Base-by-base conservation (phyloP, 2,113 vertebrate species). In the Podocnemis expansa region DNA sequence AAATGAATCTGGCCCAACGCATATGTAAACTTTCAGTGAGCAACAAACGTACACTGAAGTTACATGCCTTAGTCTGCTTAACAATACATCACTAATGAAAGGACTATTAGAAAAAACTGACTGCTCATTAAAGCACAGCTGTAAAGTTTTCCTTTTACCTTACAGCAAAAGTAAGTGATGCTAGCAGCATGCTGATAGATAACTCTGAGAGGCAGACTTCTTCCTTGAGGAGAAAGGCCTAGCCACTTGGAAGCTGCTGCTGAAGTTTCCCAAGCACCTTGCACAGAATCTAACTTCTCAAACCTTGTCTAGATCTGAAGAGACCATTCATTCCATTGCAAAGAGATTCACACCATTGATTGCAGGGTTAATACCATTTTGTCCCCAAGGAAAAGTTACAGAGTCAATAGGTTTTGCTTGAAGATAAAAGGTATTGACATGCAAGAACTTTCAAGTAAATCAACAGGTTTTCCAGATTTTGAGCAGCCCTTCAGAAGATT, bases 221-320 rank as follows among this genome's bases (percentile, higher is more conserved):
- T 95, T 89, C 93, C 95, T 93, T 45, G 80, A 22, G 29, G 89
- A 96, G 96, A 96, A 97, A 98, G 94, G 92, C 93, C 90, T 91
- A 55, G 19, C 63, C 96, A 78, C 93, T 88, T 52, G 92, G 96
- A 96, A 97, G 49, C 47, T 87, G 76, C 29, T 4, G 88, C 25
- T 94, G 84, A 92, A 97, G 82, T 95, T 98, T 95, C 96, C 94
- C 93, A 97, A 98, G 96, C 96, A 98, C 96, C 97, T 97, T 96
- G 24, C 80, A 96, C 95, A 91, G 86, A 82, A 56, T 91, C 94
- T 96, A 91, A 92, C 94, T 97, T 97, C 93, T 96, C 97, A 96
- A 47, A 80, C 55, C 47, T 13, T 93, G 93, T 88, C 84, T 54
- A 86, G 2, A 89, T 80, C 81, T 86, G 85, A 41, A 93, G 95